Evolutionary conservation across 2,113 vertebrate species (phyloP), one percentile per base, ranked within the genome.

Genomic region (Oxyura jamaicensis): DNA sequence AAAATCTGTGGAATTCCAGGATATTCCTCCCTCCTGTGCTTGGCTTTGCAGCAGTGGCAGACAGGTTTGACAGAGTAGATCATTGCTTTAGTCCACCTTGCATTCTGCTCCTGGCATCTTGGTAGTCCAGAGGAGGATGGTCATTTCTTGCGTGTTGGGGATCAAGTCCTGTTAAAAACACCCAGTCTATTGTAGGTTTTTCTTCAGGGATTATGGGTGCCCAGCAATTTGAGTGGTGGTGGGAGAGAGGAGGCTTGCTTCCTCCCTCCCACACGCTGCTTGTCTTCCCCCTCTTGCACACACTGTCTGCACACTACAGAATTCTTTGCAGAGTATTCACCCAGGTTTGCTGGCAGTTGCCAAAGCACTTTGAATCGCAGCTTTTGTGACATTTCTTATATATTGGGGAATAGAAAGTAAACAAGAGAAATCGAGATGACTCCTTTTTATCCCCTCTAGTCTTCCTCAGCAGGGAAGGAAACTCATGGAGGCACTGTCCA

Each of bases 1-100:
- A 77, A 95, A 35, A 68, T 48, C 4, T 50, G 14, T 28, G 71
- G n/a, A 82, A 88, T 65, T 91, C 52, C 75, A 80, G 65, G 50
- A 59, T 74, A 46, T 29, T 80, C 42, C 46, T 55, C 39, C 12
- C 9, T 36, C 15, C 56, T 83, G 81, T 72, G 18, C 42, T 74
- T 69, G 26, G 42, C 19, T 78, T 65, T 60, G 23, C 48, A 86
- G 72, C 14, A 11, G 44, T 73, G 75, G 41, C 44, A 81, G 63
- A 80, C 66, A 33, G 63, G 67, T 91, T 95, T 91, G 68, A 86
- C 66, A 76, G 67, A 95, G 56, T 52, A 86, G 56, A 71, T 94
- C 33, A 77, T 21, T 50, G 56, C 36, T 87, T 85, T 66, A 60
- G 77, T n/a, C 72, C 63, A 28, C 82, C 58, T 55, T 52, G 52